Base-by-base conservation (phyloP, 2,113 vertebrate genomes). In the Hippocampus guttulatus region DNA sequence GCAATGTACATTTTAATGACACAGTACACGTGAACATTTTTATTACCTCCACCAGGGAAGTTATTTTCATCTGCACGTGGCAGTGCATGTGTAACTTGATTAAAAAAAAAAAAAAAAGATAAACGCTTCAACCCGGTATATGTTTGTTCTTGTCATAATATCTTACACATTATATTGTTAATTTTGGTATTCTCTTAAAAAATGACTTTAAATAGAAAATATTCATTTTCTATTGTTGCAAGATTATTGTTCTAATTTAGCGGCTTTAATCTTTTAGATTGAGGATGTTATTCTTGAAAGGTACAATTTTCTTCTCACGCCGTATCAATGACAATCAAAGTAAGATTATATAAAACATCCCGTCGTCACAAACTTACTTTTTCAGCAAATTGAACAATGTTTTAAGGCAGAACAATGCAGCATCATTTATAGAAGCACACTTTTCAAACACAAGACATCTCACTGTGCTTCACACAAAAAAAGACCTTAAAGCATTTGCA, bases 11-110 rank as follows among this genome's bases (percentile, higher is more conserved):
- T 47, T 18, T 41, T 52, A 54, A 33, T 67, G 57, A 65, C 60
- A 60, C 64, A 69, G 71, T 20, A 2, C 18, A 54, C 67, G 70
- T 67, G 75, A 71, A 68, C 78, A 41, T 38, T 79, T 45, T 45
- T 49, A 75, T 75, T 20, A 55, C 76, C 75, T 77, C 64, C 70
- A 76, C 7, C 23, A 57, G 1, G 47, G 15, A 49, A 6, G 49
- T 21, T 51, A n/a, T 57, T 25, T 25, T 55, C 23, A 52, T 52
- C 51, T 20, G 18, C 20, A 8, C 20, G 16, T 25, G 23, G 2
- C 54, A 12, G 11, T 27, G 3, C 55, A 25, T 11, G n/a, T 25
- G 23, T 1, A 58, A 25, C 9, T 27, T 58, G 7, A 18, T 33
- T 33, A 0, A 5, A 33, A 33, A 33, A 33, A 33, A 30, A 30